Conservation (phyloP, 2,113 vertebrate genomes). For the human region GRCh38 chr6:43096501-43097000, state of each 20-base stretch:
- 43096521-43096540: slow-evolving; percentile 79
- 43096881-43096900: slow-evolving; percentile 60
- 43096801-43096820: slow-evolving; percentile 54
- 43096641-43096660: neutral
- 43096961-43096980: slow-evolving; percentile 33
- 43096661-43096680: neutral
- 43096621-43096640: neutral
- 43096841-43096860: slow-evolving; percentile 77
- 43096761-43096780: neutral
- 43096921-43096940: slow-evolving; percentile 33
- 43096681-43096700: neutral
- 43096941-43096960: slow-evolving; percentile 74
- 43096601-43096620: slow-evolving; percentile 56
- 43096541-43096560: slow-evolving; percentile 48
- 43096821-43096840: slow-evolving; percentile 74
- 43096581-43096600: slow-evolving; percentile 65
- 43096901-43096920: slow-evolving; percentile 40
- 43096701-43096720: slow-evolving; percentile 45
- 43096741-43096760: neutral
- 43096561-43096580: slow-evolving; percentile 62
- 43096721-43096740: neutral
- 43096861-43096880: slow-evolving; percentile 60
- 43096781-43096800: slow-evolving; percentile 37
- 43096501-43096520: slow-evolving; percentile 66
- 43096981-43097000: slow-evolving; percentile 78